Conservation (phyloP, 2,797 vertebrate species). For the Phalloptychus januarius region DNA sequence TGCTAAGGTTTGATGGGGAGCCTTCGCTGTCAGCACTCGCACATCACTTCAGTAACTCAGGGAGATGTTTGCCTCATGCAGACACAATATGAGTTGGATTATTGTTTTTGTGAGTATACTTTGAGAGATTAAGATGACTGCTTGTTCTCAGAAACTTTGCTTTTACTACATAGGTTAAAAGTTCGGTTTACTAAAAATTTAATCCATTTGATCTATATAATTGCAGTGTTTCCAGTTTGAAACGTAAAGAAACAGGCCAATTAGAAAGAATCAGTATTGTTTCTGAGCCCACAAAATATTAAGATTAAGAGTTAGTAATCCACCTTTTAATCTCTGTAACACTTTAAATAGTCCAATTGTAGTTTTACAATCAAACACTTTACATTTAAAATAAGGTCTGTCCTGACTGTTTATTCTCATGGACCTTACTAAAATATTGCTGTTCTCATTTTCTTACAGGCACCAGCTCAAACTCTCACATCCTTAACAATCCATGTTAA, state of each 20-base stretch:
- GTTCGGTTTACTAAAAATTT: not conserved
- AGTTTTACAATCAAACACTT: not conserved
- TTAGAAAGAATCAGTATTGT: constrained; percentile 11
- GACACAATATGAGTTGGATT: not conserved
- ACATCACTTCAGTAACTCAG: constrained; percentile 19
- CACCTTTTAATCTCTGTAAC: not conserved
- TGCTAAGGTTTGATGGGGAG: constrained; percentile 51
- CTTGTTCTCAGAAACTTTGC: not conserved
- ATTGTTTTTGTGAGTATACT: not conserved
- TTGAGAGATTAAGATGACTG: not conserved
- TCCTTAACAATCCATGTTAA: constrained; percentile 37
- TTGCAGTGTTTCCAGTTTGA: not conserved
- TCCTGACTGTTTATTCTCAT: constrained; percentile 5
- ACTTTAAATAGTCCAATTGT: not conserved
- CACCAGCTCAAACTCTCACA: constrained; percentile 4
- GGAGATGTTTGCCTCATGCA: constrained; percentile 18
- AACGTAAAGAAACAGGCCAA: not conserved
- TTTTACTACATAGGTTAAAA: not conserved
- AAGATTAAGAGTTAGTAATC: not conserved
- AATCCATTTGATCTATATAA: not conserved
- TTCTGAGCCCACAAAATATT: not conserved
- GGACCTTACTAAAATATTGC: constrained; percentile 8
- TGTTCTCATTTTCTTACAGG: constrained; percentile 10
- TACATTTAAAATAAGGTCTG: not conserved
- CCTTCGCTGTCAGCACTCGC: constrained; percentile 40